Conservation (phyloP, 2,113 vertebrate species). For the Corythaeola cristata region DNA sequence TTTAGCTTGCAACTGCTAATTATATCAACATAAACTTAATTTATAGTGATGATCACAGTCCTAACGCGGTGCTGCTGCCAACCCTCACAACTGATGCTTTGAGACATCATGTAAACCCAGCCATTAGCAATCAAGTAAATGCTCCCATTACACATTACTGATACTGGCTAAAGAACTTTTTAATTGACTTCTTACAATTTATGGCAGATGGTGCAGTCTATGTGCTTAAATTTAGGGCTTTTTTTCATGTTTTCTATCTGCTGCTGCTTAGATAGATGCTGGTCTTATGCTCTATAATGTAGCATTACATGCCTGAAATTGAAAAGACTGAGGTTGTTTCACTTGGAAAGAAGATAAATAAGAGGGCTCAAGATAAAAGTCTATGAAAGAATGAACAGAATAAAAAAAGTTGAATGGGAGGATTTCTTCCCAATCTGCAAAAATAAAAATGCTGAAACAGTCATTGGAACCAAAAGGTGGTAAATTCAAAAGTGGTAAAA, state of each 20-base stretch:
- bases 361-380: neutral
- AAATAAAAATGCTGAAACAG: neutral
- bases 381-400: neutral
- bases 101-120: slow-evolving; percentile 70
- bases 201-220: slow-evolving; percentile 33
- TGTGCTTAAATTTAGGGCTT: neutral
- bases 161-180: slow-evolving; percentile 73
- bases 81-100: slow-evolving; percentile 52
- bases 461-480: neutral
- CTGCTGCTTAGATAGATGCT: neutral
- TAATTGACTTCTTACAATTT: slow-evolving; percentile 73
- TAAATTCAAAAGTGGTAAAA: neutral
- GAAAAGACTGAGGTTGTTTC: neutral
- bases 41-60: slow-evolving; percentile 76
- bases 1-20: slow-evolving; percentile 75
- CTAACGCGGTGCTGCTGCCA: slow-evolving; percentile 68
- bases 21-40: slow-evolving; percentile 81
- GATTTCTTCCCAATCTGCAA: neutral
- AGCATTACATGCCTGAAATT: neutral
- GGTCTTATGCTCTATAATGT: neutral
- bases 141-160: slow-evolving; percentile 62
- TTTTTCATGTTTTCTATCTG: neutral
- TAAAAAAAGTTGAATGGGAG: neutral
- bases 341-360: neutral
- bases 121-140: slow-evolving; percentile 74